Evolutionary conservation across 1,140 invertebrate genomes (phyloP), one percentile per base, ranked within the genome.

Genomic region (Trissolcus basalis): DNA sequence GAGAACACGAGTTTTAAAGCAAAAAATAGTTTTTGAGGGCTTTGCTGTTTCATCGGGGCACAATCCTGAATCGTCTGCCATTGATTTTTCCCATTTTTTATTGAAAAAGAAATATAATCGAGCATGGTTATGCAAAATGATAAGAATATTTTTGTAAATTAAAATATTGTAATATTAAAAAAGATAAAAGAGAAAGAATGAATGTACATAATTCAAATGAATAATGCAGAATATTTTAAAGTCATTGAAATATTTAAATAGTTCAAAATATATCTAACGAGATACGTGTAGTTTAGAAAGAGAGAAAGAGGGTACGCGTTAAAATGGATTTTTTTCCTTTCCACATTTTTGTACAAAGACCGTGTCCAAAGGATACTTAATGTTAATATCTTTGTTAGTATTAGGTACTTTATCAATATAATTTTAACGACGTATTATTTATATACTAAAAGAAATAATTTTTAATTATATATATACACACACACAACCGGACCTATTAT

Each of bases 291-390:
- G 33, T 54, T 5, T 15, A 13, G 32, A 36, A 4, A 14, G 50
- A 48, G 27, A 60, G 27, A 61, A 63, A 58, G 33, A 61, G 32
- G 12, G 36, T 70, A 55, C 50, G 27, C 41, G 35, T 55, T 70
- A 70, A 59, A 16, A 43, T 54, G 50, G 44, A 13, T 44, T 61
- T 71, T 53, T 64, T 47, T 33, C n/a, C n/a, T n/a, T 12, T 12
- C 10, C 48, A 6, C 44, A 39, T 64, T 72, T 53, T 15, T 65
- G 55, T 59, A 60, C 33, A 64, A 64, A 72, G 12, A 54, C 48
- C 54, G 53, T 65, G 33, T 54, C 53, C 60, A 65, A 64, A 73
- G 61, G 70, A 73, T 73, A 73, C 61, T 73, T 65, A 73, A 73
- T 65, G 61, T 65, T 73, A 67, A 60, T 50, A 67, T 6, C 13